A percentile compares a stretch with the other conserved stretches of the same genome.
These are phyloP conservation scores for Aporrectodea caliginosa DNA, from an alignment of 1,140 invertebrate species.

Conservation along the genomic window DNA sequence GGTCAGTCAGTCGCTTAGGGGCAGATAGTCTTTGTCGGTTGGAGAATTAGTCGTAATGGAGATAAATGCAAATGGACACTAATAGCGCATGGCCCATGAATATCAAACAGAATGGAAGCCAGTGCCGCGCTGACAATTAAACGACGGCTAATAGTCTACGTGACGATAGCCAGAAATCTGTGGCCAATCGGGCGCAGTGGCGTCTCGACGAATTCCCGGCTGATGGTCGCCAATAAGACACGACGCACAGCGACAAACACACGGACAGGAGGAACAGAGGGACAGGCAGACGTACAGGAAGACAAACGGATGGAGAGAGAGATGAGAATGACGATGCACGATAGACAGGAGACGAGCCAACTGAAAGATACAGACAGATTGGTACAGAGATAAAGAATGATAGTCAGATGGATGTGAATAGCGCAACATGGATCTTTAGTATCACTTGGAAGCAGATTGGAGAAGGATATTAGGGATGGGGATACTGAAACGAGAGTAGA, in stretches of 20 bases:
- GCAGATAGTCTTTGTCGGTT: background rate
- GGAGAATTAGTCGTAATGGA: background rate
- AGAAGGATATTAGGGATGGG: no score
- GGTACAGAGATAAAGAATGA: no score
- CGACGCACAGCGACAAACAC: background rate
- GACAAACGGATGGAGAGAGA: no score
- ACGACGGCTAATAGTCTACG: background rate
- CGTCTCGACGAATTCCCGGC: background rate
- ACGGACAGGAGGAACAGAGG: background rate
- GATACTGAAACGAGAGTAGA: no score
- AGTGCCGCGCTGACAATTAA: background rate
- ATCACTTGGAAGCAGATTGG: no score
- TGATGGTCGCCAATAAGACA: background rate
- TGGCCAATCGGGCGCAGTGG: background rate
- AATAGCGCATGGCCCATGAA: background rate
- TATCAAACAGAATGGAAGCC: background rate
- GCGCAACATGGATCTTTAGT: no score
- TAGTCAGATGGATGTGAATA: no score
- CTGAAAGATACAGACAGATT: no score
- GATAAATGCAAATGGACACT: background rate
- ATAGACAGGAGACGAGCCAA: no score
- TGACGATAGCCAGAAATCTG: background rate
- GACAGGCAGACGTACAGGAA: background rate
- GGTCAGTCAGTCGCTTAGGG: background rate
- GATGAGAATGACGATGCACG: no score